Evolutionary conservation across 2,113 vertebrate genomes (phyloP).

Genomic region (Scortum barcoo): DNA sequence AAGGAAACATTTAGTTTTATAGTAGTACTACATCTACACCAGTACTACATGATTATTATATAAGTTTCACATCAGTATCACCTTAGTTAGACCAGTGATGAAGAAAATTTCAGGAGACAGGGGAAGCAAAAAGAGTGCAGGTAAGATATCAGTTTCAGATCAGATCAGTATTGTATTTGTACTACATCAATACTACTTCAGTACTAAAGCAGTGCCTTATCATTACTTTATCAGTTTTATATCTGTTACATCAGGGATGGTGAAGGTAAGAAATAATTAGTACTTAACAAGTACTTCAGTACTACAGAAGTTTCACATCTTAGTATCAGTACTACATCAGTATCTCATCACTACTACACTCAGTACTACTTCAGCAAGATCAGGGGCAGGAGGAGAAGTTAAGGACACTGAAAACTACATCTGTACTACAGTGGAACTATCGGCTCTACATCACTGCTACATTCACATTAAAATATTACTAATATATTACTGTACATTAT

Average conservation of each 20-base stretch:
- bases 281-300: not conserved
- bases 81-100: not conserved
- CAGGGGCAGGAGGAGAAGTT: too few species aligned
- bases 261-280: not conserved
- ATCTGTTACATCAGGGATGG: not conserved
- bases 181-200: not conserved
- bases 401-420: too few species aligned
- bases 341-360: not conserved
- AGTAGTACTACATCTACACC: not conserved
- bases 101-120: not conserved
- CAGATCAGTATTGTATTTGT: too few species aligned
- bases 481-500: too few species aligned
- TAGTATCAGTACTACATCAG: not conserved
- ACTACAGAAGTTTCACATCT: not conserved
- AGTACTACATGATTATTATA: not conserved
- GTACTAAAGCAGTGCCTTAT: too few species aligned
- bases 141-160: not conserved
- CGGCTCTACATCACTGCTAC: too few species aligned
- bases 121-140: not conserved
- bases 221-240: too few species aligned
- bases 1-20: slow-evolving; percentile 84
- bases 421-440: too few species aligned
- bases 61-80: too few species aligned
- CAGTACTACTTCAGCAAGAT: not conserved
- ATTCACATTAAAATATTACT: too few species aligned